Base-by-base conservation (phyloP, 2,888 invertebrate genomes). In the Hypolimnas misippus region DNA sequence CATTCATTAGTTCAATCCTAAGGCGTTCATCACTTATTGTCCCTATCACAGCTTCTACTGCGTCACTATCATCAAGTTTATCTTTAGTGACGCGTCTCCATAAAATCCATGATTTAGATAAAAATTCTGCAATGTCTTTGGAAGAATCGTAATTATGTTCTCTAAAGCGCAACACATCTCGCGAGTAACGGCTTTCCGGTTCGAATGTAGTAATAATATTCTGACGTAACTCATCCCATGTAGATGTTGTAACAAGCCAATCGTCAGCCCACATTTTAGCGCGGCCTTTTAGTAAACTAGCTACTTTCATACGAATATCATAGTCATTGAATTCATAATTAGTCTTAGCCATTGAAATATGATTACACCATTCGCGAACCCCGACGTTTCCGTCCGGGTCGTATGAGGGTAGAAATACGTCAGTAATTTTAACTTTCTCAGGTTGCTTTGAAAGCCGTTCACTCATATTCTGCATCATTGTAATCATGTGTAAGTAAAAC, bases 181-280 rank as follows among this genome's bases (percentile, higher is more conserved):
- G 67, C 0, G 75, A 76, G 52, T 78, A 78, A 2, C 76, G 40
- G 25, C 63, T 73, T 57, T 78, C 76, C 0, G 75, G 76, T 57
- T 76, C 74, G 61, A 74, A 75, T 0, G 69, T 70, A 0, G 50
- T 57, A 1, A 60, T 58, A 3, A 65, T 38, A n/a, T 21, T 58
- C 8, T 64, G 49, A 1, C 70, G 67, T 49, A 74, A 55, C 38
- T 76, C 73, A 3, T 68, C 52, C 73, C 75, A 77, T 0, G 74
- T 44, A 0, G 67, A 29, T 0, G 77, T 76, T 0, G 70, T 64
- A 0, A 75, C 73, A 0, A 75, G 19, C 75, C 74, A 75, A 19
- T 73, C 58, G 21, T 76, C 76, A 8, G 63, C 69, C 75, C 74
- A 75, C 35, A 74, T 40, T 31, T 63, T 70, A 1, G 75, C 76